Percentiles rank a stretch among this genome's conserved stretches.
These are phyloP conservation scores for Sturnus vulgaris DNA, from an alignment of 2,113 vertebrate species.

Conservation along the genomic window DNA sequence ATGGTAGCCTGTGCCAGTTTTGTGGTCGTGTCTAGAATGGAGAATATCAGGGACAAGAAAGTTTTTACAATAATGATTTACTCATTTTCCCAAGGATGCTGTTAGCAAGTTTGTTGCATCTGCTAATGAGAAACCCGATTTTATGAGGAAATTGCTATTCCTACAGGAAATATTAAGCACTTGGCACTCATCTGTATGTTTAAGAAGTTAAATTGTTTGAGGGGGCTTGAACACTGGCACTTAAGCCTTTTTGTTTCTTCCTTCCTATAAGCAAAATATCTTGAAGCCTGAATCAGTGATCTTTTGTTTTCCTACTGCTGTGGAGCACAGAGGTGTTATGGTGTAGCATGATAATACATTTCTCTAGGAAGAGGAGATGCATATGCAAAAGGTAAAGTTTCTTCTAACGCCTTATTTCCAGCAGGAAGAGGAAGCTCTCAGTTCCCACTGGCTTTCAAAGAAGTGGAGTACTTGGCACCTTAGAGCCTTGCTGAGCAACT, in stretches of 20 bases:
- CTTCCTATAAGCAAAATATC: neutral
- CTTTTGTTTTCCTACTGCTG: neutral
- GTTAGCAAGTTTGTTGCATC: neutral
- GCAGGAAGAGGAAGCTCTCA: neutral
- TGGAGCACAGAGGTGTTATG: neutral
- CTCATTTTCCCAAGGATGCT: neutral
- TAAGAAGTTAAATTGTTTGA: neutral
- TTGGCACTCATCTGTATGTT: neutral
- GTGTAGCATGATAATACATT: neutral
- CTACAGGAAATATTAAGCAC: neutral
- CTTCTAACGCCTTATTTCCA: neutral
- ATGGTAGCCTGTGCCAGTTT: neutral
- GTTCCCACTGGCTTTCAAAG: neutral
- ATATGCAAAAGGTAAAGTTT: neutral
- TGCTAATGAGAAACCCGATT: neutral
- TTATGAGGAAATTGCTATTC: neutral
- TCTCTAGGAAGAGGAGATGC: neutral
- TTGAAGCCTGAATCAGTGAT: neutral
- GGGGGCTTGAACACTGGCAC: neutral
- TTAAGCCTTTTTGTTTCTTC: neutral
- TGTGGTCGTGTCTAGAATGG: neutral
- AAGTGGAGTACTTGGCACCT: neutral
- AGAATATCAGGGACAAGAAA: neutral
- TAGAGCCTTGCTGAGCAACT: neutral
- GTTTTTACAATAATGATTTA: neutral